A percentile compares a stretch with the other conserved stretches of the same genome.
Evolutionary conservation across 2,113 vertebrate genomes (phyloP).

Genomic region (Myodes glareolus): DNA sequence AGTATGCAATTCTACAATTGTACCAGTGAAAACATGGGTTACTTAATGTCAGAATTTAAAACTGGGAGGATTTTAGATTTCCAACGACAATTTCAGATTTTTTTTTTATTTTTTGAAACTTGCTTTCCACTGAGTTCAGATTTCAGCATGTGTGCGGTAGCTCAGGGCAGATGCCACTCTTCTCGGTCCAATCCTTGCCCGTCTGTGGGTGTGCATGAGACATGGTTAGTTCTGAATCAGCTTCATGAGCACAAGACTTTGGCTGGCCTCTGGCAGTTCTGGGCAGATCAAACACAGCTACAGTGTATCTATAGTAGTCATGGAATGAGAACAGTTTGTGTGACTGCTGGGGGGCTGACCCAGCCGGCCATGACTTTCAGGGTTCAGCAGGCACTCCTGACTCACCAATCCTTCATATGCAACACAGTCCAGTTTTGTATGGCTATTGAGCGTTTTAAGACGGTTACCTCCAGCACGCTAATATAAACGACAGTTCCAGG

Average conservation of each 20-base stretch:
- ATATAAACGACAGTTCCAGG: not conserved
- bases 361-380: not conserved
- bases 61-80: not conserved
- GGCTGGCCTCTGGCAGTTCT: not conserved
- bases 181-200: not conserved
- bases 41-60: not conserved
- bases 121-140: not conserved
- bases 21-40: not conserved
- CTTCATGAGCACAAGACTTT: not conserved
- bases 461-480: not conserved
- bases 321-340: not conserved
- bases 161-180: not conserved
- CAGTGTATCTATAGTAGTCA: not conserved
- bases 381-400: not conserved
- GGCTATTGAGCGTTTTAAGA: not conserved
- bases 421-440: not conserved
- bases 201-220: not conserved
- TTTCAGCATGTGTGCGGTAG: not conserved
- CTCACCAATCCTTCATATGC: not conserved
- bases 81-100: not conserved
- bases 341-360: rapidly evolving
- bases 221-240: not conserved
- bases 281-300: not conserved
- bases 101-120: not conserved
- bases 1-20: not conserved